A percentile compares a stretch with the other conserved stretches of the same genome.
Conservation (phyloP, 2,797 vertebrate species). For the Gambusia yucatana region DNA sequence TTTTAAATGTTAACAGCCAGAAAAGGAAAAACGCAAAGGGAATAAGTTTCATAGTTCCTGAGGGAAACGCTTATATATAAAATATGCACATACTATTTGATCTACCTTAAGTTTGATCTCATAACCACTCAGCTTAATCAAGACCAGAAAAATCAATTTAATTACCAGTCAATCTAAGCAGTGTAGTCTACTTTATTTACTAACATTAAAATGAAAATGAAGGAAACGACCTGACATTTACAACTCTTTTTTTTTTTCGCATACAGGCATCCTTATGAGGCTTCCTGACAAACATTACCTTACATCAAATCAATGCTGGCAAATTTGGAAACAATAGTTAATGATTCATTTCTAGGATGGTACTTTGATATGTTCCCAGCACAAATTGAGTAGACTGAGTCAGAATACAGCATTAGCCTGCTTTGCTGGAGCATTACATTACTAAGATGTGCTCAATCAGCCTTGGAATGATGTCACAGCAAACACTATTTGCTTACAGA, state of each 20-base stretch:
- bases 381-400: background rate
- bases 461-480: background rate
- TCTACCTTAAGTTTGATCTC: slow-evolving; percentile 7
- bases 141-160: slow-evolving; percentile 30
- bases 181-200: background rate
- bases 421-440: slow-evolving; percentile 20
- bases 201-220: slow-evolving; percentile 15
- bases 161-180: slow-evolving; percentile 16
- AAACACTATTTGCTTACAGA: background rate
- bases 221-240: slow-evolving; percentile 39
- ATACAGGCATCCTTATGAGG: slow-evolving; percentile 13
- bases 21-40: slow-evolving; percentile 16
- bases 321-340: background rate
- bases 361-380: slow-evolving; percentile 8
- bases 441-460: background rate
- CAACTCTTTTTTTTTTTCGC: background rate
- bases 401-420: slow-evolving; percentile 6
- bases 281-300: background rate
- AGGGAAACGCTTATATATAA: slow-evolving; percentile 7
- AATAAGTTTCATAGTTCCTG: background rate
- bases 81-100: slow-evolving; percentile 18
- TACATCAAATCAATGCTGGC: background rate
- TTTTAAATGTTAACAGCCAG: slow-evolving; percentile 24
- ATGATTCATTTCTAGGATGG: slow-evolving; percentile 14
- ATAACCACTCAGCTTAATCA: slow-evolving; percentile 7